Evolutionary conservation across 2,113 vertebrate genomes (phyloP), one percentile per base, ranked within the genome.

Genomic region (Semnornis frantzii): DNA sequence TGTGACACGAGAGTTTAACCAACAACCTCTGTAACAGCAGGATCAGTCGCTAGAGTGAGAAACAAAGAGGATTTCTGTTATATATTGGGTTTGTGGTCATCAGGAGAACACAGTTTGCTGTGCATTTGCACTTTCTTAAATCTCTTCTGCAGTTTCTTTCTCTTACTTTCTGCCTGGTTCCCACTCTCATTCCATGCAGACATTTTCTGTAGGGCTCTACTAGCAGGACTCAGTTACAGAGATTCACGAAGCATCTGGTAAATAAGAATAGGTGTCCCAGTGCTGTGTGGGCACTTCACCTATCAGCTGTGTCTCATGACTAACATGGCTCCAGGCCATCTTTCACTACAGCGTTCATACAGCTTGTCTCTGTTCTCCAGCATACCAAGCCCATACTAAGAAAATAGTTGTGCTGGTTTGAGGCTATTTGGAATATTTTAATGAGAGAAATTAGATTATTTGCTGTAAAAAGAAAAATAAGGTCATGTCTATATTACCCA

Each of bases 181-280:
- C n/a, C 21, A 28, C 13, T 71, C 18, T 72, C 5, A 55, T 12
- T 2, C 3, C 0, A 8, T 59, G 12, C 3, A 21, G 19, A 15
- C 0, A 1, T 58, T 77, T 81, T 93, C 55, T 42, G 10, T 15
- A 74, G 10, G 12, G 5, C 86, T 9, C 42, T 71, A 15, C 31
- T 19, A 28, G 9, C 31, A 64, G 37, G 16, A 64, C 14, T 3
- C 30, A 30, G 20, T 64, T n/a, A 25, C 1, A 69, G 55, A 72
- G 9, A 72, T 34, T n/a, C 18, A 20, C 0, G 0, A 71, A 37
- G 34, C 72, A 66, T 7, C 12, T 31, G 10, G 5, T 20, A 64
- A 33, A 4, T 60, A 57, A 64, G 52, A 37, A 76, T 1, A 0
- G 14, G 4, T 65, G 14, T 14, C 5, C 39, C 39, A 25, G 24